phyloP scores from a whole-genome alignment of 2,888 invertebrate genomes.

The Drosophila suboccidentalis region DNA sequence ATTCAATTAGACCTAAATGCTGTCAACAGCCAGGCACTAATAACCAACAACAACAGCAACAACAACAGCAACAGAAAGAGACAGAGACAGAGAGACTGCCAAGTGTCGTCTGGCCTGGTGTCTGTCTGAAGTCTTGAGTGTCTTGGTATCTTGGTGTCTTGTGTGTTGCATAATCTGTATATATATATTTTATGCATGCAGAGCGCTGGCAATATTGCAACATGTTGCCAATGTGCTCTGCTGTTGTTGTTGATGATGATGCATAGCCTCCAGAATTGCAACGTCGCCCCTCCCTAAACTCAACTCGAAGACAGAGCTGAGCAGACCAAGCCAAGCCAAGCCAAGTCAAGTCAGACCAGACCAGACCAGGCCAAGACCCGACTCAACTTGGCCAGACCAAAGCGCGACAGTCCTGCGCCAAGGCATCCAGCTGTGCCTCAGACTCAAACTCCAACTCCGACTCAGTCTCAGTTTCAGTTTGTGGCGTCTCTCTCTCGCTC shows the following conservation, averaged over 20 bases:
- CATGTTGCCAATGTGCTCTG: slow-evolving; percentile 65
- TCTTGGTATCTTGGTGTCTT: slow-evolving; percentile 43
- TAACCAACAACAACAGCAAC: slow-evolving; percentile 42
- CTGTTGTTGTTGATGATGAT: slow-evolving; percentile 70
- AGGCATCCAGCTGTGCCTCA: slow-evolving; percentile 70
- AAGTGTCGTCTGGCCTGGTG: slow-evolving; percentile 67
- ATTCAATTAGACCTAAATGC: slow-evolving; percentile 80
- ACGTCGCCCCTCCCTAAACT: slow-evolving; percentile 66
- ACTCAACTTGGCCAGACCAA: slow-evolving; percentile 28
- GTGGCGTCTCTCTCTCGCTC: not conserved
- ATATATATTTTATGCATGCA: slow-evolving; percentile 75
- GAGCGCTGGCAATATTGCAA: slow-evolving; percentile 76
- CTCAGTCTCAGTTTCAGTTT: slow-evolving; percentile 6
- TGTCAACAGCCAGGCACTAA: slow-evolving; percentile 73
- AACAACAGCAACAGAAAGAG: slow-evolving; percentile 4
- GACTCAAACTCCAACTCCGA: not conserved
- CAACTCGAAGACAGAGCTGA: slow-evolving; percentile 24
- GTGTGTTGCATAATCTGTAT: slow-evolving; percentile 72
- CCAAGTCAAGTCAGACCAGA: slow-evolving; percentile 4
- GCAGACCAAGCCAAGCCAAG: slow-evolving; percentile 2
- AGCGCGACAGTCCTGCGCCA: slow-evolving; percentile 58
- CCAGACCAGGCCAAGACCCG: slow-evolving; percentile 13
- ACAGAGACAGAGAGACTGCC: slow-evolving; percentile 31
- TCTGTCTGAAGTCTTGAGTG: slow-evolving; percentile 38
- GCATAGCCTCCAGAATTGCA: slow-evolving; percentile 79